Conservation (phyloP, 2,113 vertebrate genomes). For the Conger conger region DNA sequence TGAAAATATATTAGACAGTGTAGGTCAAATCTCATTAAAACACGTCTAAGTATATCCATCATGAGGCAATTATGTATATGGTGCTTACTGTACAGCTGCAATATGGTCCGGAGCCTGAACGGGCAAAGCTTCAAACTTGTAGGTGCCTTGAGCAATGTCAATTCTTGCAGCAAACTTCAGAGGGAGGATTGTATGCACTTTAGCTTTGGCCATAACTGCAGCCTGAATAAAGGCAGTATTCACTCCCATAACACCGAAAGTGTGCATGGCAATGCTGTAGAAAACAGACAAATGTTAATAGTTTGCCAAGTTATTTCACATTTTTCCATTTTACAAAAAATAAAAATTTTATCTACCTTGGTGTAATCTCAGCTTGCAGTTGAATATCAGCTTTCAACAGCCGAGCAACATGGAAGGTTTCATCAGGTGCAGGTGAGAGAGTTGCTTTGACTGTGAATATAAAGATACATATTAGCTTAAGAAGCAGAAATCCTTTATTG, state of each 20-base stretch:
- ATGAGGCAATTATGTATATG: not conserved
- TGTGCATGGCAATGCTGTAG: constrained; percentile 65
- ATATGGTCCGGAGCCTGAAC: constrained; percentile 64
- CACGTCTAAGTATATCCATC: not conserved
- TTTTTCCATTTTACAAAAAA: not conserved
- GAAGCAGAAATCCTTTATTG: not conserved
- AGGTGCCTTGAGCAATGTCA: constrained; percentile 63
- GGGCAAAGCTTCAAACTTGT: constrained; percentile 71
- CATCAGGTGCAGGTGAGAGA: constrained; percentile 53
- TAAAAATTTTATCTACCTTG: constrained; percentile 56
- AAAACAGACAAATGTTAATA: not conserved
- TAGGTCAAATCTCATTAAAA: too few relatives aligned
- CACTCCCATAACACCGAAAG: constrained; percentile 72
- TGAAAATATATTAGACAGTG: too few relatives aligned
- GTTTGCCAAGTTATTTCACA: not conserved
- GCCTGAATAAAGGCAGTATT: constrained; percentile 76
- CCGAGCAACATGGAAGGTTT: constrained; percentile 46
- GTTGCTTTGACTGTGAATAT: constrained; percentile 51
- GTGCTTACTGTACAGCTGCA: constrained; percentile 61
- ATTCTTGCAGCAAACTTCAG: constrained; percentile 66
- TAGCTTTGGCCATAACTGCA: constrained; percentile 62
- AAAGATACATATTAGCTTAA: not conserved
- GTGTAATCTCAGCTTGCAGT: constrained; percentile 58
- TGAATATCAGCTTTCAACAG: constrained; percentile 57
- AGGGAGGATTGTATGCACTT: constrained; percentile 54